A percentile compares a stretch with the other conserved stretches of the same genome.
Evolutionary conservation across 2,797 vertebrate species (phyloP).

Genomic region (Champsocephalus esox): DNA sequence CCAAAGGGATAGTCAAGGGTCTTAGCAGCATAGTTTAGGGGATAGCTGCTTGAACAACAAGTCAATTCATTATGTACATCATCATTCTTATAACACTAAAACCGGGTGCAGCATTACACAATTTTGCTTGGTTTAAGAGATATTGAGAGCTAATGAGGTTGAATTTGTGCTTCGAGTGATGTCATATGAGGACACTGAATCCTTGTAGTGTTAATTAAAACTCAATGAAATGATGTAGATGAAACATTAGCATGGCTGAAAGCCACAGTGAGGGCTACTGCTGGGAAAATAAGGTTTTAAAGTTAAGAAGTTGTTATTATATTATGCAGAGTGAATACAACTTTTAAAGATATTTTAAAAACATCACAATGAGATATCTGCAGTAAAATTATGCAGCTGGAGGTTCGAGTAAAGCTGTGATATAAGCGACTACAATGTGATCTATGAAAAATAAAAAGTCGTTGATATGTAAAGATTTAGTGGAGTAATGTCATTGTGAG

Average conservation of each 20-base stretch:
- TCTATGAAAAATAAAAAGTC: too few species aligned
- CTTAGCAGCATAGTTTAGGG: conserved; percentile 56
- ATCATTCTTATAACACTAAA: conserved; percentile 59
- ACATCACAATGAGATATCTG: conserved; percentile 33
- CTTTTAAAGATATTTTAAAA: conserved; percentile 41
- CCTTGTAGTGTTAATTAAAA: conserved; percentile 85
- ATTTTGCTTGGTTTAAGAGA: conserved; percentile 68
- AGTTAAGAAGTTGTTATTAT: conserved; percentile 73
- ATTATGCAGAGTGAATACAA: conserved; percentile 42
- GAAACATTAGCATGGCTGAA: conserved; percentile 76
- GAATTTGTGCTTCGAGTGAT: conserved; percentile 80
- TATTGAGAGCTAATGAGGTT: conserved; percentile 80
- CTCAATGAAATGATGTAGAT: conserved; percentile 78
- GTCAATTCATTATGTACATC: conserved; percentile 71
- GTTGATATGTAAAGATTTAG: too few species aligned
- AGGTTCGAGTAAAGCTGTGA: conserved; percentile 16
- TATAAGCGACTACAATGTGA: not conserved
- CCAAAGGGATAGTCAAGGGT: conserved; percentile 52
- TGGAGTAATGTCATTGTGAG: too few species aligned
- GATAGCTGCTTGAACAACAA: conserved; percentile 69
- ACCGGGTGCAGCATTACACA: conserved; percentile 57
- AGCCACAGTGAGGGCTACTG: conserved; percentile 71
- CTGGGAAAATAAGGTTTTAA: conserved; percentile 69
- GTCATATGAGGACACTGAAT: conserved; percentile 81
- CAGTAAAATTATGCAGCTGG: conserved; percentile 19